Percentiles rank a stretch among this genome's conserved stretches.
Conservation (phyloP, 92 coral and sea anemone genomes). For the Galaxea fascicularis region DNA sequence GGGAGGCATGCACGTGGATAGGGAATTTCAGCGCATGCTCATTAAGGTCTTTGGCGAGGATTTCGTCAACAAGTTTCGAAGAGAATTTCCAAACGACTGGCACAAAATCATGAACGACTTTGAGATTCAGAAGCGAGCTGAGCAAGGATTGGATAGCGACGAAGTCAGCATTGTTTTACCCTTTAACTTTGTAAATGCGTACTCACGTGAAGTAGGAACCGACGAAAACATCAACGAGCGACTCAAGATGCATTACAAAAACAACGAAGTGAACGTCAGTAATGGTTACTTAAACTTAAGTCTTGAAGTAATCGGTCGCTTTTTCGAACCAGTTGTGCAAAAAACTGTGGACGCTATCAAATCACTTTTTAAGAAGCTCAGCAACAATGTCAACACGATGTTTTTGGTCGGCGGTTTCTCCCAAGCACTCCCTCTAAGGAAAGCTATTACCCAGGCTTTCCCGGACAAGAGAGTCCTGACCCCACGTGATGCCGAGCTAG, state of each 20-base stretch:
- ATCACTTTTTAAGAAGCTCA: background rate
- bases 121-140: slow-evolving; percentile 57
- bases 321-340: slow-evolving; percentile 42
- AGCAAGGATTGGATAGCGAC: slow-evolving; percentile 34
- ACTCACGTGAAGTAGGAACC: slow-evolving; percentile 5
- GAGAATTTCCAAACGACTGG: slow-evolving; percentile 53
- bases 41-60: slow-evolving; percentile 46
- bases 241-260: slow-evolving; percentile 13
- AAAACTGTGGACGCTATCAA: slow-evolving; percentile 32
- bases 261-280: slow-evolving; percentile 33
- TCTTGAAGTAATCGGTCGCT: slow-evolving; percentile 17
- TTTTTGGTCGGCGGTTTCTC: slow-evolving; percentile 68
- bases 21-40: slow-evolving; percentile 51
- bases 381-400: slow-evolving; percentile 30
- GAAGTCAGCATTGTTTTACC: slow-evolving; percentile 42
- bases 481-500: slow-evolving; percentile 57
- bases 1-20: slow-evolving; percentile 62
- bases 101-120: slow-evolving; percentile 58
- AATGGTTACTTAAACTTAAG: slow-evolving; percentile 36
- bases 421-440: slow-evolving; percentile 36
- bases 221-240: slow-evolving; percentile 35
- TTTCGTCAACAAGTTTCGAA: slow-evolving; percentile 38
- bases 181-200: slow-evolving; percentile 35
- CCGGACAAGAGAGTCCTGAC: slow-evolving; percentile 34
- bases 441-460: slow-evolving; percentile 33